Conservation (phyloP, 2,797 vertebrate genomes). For the Clarias fuscus region DNA sequence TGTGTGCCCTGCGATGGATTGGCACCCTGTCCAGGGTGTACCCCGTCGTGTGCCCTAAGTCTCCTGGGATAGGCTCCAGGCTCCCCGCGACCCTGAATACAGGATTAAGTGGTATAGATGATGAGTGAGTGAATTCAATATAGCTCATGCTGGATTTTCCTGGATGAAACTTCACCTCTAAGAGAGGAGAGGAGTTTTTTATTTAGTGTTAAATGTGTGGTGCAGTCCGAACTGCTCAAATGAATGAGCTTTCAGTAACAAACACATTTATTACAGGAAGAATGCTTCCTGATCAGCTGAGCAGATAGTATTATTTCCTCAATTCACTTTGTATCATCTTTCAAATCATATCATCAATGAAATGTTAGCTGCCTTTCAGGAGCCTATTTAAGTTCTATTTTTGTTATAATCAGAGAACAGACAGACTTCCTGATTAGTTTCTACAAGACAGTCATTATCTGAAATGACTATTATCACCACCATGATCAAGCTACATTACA, state of each 20-base stretch:
- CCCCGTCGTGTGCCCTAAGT: too few species aligned
- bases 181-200: background rate
- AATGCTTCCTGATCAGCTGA: constrained; percentile 18
- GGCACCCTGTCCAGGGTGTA: too few species aligned
- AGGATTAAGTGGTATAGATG: too few species aligned
- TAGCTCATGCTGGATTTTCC: background rate
- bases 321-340: constrained; percentile 11
- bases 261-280: constrained; percentile 10
- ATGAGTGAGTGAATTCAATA: too few species aligned
- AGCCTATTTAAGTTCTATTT: constrained; percentile 21
- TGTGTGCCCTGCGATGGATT: too few species aligned
- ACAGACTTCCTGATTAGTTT: constrained; percentile 34
- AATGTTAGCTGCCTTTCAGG: constrained; percentile 7
- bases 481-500: background rate
- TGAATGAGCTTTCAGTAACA: constrained; percentile 1
- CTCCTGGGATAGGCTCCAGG: too few species aligned
- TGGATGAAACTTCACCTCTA: background rate
- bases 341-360: constrained; percentile 6
- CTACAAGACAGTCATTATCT: background rate
- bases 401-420: constrained; percentile 23
- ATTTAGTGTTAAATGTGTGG: background rate
- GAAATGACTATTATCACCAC: background rate
- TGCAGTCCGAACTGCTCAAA: background rate
- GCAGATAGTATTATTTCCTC: constrained; percentile 17
- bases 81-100: too few species aligned